phyloP scores from a whole-genome alignment of 2,797 vertebrate genomes.

The Arrhamphus sclerolepis region DNA sequence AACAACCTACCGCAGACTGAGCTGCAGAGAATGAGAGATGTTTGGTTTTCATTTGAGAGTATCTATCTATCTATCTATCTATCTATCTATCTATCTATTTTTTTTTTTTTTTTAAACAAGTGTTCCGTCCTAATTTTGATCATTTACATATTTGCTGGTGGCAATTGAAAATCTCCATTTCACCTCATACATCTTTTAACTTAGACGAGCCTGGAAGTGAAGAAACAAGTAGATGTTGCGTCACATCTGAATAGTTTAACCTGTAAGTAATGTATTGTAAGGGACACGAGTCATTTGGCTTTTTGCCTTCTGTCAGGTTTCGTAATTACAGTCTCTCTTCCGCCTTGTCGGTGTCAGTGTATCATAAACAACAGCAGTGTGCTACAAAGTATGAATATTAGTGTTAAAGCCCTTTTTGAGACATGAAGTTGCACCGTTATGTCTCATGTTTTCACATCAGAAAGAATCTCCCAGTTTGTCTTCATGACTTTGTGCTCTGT shows the following conservation, averaged over 20 bases:
- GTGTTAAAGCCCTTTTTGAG: conserved; percentile 1
- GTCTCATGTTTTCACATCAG: conserved; percentile 20
- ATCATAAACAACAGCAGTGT: conserved; percentile 20
- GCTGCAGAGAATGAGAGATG: no score
- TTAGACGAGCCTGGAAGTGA: no score
- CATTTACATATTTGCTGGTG: no score
- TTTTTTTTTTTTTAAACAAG: no score
- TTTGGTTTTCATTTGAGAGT: no score
- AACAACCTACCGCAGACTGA: no score
- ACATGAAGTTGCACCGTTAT: not conserved
- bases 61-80: no score
- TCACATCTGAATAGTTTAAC: not conserved
- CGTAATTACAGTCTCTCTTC: conserved; percentile 23
- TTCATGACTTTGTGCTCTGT: not conserved
- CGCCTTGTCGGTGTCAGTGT: conserved; percentile 15
- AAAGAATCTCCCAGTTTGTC: conserved; percentile 6
- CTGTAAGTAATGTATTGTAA: not conserved
- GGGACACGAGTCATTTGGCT: conserved; percentile 2
- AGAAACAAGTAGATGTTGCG: not conserved
- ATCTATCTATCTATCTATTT: no score
- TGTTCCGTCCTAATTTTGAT: no score
- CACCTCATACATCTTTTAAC: no score
- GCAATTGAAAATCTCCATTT: no score
- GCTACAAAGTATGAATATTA: conserved; percentile 40
- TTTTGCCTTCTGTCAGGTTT: conserved; percentile 29